Evolutionary conservation across 2,113 vertebrate genomes (phyloP), one percentile per base, ranked within the genome.

Genomic region (Eleginops maclovinus): DNA sequence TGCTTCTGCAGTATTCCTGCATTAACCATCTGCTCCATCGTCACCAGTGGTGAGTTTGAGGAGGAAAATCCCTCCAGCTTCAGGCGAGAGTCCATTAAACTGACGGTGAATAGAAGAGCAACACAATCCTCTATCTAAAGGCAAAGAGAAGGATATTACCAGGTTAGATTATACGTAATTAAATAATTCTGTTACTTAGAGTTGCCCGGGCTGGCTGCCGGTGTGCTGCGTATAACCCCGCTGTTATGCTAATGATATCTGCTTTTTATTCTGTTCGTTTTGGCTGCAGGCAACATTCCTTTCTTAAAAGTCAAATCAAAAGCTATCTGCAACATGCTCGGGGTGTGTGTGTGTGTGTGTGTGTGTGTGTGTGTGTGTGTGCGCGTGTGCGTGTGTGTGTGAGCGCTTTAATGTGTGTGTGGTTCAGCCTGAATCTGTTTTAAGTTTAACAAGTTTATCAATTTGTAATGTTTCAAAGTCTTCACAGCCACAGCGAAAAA

Each of bases 1-100:
- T 79, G 68, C 71, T 43, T 66, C 72, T 73, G n/a, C 64, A 76
- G 68, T 50, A 58, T 61, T 46, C 46, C 64, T 56, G 5, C 60
- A 56, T 51, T 69, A 40, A 22, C 63, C 36, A 64, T 76, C 64
- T 87, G 63, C 73, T 70, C 55, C 79, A 49, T 69, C 64, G 47
- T 80, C 24, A 56, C 43, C 46, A 6, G 21, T 74, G 50, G 43
- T 53, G 46, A 71, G 31, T 63, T 68, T 72, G 70, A 24, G 46
- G 24, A 64, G 36, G 10, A 13, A 21, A 9, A 28, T 68, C 44
- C 16, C 46, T 72, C 49, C 58, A 51, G 77, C 75, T 72, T 80
- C 46, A 51, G 66, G 69, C 56, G 55, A 55, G 22, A 19, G 44
- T 44, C 62, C 11, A 71, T 81, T 72, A 19, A 70, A 24, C 65